Percentiles rank a stretch among this genome's conserved stretches.
These are phyloP conservation scores for Thera obeliscata DNA, from an alignment of 2,888 invertebrate species.

Conservation along the genomic window DNA sequence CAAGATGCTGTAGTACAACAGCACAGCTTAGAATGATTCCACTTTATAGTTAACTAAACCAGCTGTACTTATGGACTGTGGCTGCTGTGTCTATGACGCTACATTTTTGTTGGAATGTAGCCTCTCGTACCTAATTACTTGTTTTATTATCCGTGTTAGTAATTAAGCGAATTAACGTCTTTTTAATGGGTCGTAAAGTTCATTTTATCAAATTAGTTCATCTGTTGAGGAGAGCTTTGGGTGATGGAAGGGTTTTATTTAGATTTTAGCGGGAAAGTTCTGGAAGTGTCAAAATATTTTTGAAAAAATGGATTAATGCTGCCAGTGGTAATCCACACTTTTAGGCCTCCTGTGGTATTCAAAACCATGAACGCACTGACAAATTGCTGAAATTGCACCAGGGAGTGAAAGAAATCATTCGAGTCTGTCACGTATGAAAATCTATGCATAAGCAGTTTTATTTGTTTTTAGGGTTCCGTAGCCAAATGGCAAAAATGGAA, in stretches of 20 bases:
- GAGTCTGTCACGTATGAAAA: no score
- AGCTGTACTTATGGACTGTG: constrained; percentile 8
- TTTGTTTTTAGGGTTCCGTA: no score
- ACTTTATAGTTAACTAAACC: neutral
- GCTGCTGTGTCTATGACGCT: constrained; percentile 40
- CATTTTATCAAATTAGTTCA: constrained; percentile 36
- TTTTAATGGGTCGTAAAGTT: constrained; percentile 35
- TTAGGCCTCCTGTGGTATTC: no score
- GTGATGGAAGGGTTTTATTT: constrained; percentile 9
- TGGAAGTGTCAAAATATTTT: no score
- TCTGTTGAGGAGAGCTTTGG: constrained; percentile 12
- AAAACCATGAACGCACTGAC: no score
- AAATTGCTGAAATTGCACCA: no score
- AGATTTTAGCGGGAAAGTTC: neutral
- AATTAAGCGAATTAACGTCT: constrained; percentile 36
- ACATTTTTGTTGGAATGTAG: constrained; percentile 35
- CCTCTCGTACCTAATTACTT: constrained; percentile 36
- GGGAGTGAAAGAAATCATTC: no score
- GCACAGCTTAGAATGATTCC: neutral
- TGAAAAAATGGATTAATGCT: no score
- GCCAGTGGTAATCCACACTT: no score
- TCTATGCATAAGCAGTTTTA: no score
- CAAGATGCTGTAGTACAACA: no score
- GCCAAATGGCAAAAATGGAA: no score
- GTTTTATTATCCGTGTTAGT: constrained; percentile 36